Evolutionary conservation across 2,797 vertebrate genomes (phyloP).

Genomic region (Prionace glauca): DNA sequence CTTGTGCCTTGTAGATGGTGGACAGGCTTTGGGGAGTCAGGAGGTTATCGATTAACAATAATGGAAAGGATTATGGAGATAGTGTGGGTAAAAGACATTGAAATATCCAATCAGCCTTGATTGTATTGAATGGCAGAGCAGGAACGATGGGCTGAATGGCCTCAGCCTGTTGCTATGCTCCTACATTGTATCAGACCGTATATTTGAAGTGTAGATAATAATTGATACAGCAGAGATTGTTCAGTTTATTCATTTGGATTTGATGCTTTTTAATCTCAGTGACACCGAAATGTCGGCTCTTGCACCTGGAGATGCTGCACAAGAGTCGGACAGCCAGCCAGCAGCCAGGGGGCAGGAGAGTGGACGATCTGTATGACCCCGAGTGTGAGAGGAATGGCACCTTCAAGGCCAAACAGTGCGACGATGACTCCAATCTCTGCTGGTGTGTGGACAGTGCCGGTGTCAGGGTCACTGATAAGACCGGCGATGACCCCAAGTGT

Average conservation of each 20-base stretch:
- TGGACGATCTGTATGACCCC: constrained; percentile 42
- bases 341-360: constrained; percentile 40
- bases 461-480: constrained; percentile 46
- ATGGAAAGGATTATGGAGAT: too few relatives aligned
- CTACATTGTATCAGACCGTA: too few relatives aligned
- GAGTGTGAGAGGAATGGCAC: constrained; percentile 45
- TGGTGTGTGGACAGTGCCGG: constrained; percentile 50
- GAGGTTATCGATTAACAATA: too few relatives aligned
- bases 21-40: too few relatives aligned
- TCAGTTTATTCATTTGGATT: background rate
- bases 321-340: constrained; percentile 44
- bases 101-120: too few relatives aligned
- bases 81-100: too few relatives aligned
- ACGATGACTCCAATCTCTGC: constrained; percentile 46
- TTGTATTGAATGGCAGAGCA: too few relatives aligned
- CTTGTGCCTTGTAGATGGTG: too few relatives aligned
- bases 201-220: too few relatives aligned
- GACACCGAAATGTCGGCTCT: constrained; percentile 44
- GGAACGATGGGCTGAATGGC: too few relatives aligned
- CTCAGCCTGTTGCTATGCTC: too few relatives aligned
- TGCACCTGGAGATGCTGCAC: constrained; percentile 48
- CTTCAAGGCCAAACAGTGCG: constrained; percentile 48
- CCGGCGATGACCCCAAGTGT: constrained; percentile 45
- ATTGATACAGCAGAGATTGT: background rate
- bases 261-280: constrained; percentile 37